phyloP scores from a whole-genome alignment of 2,113 vertebrate genomes.

The Ailuropoda melanoleuca region DNA sequence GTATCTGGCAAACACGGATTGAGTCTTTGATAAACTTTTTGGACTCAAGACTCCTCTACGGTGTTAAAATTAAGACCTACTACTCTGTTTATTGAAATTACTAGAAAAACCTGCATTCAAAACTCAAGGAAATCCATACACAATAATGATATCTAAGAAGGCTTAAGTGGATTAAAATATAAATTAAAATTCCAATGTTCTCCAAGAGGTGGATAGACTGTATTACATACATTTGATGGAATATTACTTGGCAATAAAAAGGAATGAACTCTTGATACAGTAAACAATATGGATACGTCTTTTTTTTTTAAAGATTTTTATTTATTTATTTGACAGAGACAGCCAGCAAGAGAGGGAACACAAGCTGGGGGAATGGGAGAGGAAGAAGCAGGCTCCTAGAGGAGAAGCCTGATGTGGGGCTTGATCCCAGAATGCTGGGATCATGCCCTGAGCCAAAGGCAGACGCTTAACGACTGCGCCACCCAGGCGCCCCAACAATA shows the following conservation, averaged over 20 bases:
- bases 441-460: too few relatives aligned
- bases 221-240: not conserved
- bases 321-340: too few relatives aligned
- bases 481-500: not conserved
- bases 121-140: not conserved
- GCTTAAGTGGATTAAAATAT: not conserved
- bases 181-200: constrained; percentile 7
- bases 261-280: not conserved
- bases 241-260: not conserved
- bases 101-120: constrained; percentile 13
- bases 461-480: too few relatives aligned
- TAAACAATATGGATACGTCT: not conserved
- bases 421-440: too few relatives aligned
- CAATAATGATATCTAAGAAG: not conserved
- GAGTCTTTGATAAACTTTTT: not conserved
- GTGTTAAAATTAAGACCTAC: not conserved
- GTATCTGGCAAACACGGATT: not conserved
- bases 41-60: not conserved
- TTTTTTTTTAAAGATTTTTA: too few relatives aligned
- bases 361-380: too few relatives aligned
- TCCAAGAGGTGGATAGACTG: not conserved
- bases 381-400: too few relatives aligned
- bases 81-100: not conserved
- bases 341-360: too few relatives aligned
- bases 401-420: too few relatives aligned